Base-by-base conservation (phyloP, 2,888 invertebrate species). In the Taphrorychus bicolor region DNA sequence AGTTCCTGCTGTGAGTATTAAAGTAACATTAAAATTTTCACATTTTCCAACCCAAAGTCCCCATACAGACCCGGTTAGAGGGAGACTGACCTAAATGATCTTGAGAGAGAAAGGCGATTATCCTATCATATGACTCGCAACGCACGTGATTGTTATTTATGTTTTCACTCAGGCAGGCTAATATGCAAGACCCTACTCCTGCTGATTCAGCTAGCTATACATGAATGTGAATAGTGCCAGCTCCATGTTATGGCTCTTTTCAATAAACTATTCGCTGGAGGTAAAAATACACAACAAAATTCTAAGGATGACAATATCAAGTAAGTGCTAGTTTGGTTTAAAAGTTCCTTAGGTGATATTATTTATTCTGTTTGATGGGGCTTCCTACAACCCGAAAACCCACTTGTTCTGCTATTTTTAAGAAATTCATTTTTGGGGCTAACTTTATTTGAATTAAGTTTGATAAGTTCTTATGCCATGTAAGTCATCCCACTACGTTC, bases 71-170 rank as follows among this genome's bases (percentile, higher is more conserved):
- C 17, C 9, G 11, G 32, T 17, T 11, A 40, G 62, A 63, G 64
- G n/a, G 68, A 68, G 65, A 60, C 42, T 51, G 57, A 21, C 49
- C 60, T 32, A 7, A 45, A 42, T 65, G 32, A 69, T 60, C 52
- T 49, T 52, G 9, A 63, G 54, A 69, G 69, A 69, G 60, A 66
- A 17, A 40, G 24, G 52, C 41, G 18, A 42, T 52, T 59, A 42
- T 51, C 18, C 56, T 63, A 70, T 71, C 70, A 71, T 69, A 71
- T 71, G 70, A 71, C 70, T 62, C 53, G 18, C 21, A 21, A 19
- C 61, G 69, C 70, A 71, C 69, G 70, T 71, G 70, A 71, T 71
- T 68, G 62, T 71, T 69, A 71, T 68, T 68, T 68, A 71, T 71
- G 70, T 71, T 71, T 71, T 71, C 70, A 68, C 62, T 69, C 65